These are phyloP conservation scores for Leucophora obtusa DNA, from an alignment of 2,888 invertebrate genomes.

Conservation along the genomic window DNA sequence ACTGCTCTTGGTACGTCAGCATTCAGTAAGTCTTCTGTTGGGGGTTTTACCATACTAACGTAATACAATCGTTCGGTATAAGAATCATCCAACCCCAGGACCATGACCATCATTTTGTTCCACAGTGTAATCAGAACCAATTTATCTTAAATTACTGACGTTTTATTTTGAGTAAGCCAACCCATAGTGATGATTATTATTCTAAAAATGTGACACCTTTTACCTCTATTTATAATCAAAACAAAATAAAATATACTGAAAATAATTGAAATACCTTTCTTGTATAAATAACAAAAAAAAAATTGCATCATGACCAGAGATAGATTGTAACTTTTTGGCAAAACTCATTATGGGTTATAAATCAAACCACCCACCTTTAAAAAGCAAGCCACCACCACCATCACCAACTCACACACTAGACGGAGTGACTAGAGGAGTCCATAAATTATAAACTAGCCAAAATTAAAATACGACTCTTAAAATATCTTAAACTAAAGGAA, in stretches of 20 bases:
- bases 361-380: constrained; percentile 62
- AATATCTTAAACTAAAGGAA: constrained; percentile 41
- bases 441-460: constrained; percentile 55
- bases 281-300: constrained; percentile 18
- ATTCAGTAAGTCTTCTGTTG: too few species aligned
- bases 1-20: too few species aligned
- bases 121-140: too few species aligned
- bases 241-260: constrained; percentile 10
- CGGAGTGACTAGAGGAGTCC: constrained; percentile 37
- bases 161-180: too few species aligned
- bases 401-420: constrained; percentile 34
- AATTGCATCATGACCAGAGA: constrained; percentile 54
- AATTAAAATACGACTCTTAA: constrained; percentile 31
- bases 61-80: too few species aligned
- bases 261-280: constrained; percentile 52
- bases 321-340: constrained; percentile 4
- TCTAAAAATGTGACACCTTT: constrained; percentile 44
- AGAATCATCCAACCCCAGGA: too few species aligned
- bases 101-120: too few species aligned
- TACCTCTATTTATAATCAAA: constrained; percentile 49
- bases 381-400: constrained; percentile 4
- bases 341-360: constrained; percentile 54
- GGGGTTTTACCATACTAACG: too few species aligned
- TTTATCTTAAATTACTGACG: too few species aligned
- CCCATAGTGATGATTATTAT: too few species aligned